Conservation (phyloP, 1,140 invertebrate species). For the Diachasmimorpha longicaudata region DNA sequence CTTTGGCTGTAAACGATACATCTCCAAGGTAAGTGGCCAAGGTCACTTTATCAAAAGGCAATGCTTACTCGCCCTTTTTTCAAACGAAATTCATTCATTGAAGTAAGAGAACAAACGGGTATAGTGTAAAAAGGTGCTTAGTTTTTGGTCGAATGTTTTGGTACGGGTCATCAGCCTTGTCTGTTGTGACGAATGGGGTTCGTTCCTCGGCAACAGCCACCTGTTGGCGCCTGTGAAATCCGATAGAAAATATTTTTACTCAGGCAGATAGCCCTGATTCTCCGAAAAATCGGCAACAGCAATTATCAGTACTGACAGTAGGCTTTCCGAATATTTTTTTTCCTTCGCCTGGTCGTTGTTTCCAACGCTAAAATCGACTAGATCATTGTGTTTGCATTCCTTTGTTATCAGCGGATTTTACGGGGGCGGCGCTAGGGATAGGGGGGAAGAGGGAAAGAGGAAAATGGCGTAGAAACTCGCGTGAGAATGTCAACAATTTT, state of each 20-base stretch:
- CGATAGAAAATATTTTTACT: not conserved
- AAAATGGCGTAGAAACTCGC: not conserved
- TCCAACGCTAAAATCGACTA: not conserved
- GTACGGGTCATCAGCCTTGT: conserved; percentile 14
- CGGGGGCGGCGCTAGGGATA: too few relatives aligned
- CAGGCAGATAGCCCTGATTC: not conserved
- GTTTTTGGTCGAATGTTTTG: not conserved
- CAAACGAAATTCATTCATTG: too few relatives aligned
- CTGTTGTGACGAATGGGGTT: not conserved
- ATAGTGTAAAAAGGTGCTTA: not conserved
- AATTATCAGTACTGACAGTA: too few relatives aligned
- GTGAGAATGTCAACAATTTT: not conserved
- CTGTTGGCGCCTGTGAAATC: conserved; percentile 9
- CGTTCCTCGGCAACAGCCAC: conserved; percentile 13
- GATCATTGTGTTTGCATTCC: not conserved
- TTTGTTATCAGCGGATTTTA: not conserved
- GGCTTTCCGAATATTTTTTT: too few relatives aligned
- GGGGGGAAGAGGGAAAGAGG: too few relatives aligned
- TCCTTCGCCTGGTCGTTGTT: too few relatives aligned
- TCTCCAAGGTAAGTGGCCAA: not conserved
- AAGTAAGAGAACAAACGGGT: too few relatives aligned
- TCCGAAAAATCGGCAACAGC: not conserved
- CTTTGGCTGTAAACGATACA: not conserved
- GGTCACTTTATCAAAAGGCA: not conserved
- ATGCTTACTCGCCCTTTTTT: not conserved